phyloP scores from a whole-genome alignment of 2,888 invertebrate genomes.

The Polylopha cassiicola region DNA sequence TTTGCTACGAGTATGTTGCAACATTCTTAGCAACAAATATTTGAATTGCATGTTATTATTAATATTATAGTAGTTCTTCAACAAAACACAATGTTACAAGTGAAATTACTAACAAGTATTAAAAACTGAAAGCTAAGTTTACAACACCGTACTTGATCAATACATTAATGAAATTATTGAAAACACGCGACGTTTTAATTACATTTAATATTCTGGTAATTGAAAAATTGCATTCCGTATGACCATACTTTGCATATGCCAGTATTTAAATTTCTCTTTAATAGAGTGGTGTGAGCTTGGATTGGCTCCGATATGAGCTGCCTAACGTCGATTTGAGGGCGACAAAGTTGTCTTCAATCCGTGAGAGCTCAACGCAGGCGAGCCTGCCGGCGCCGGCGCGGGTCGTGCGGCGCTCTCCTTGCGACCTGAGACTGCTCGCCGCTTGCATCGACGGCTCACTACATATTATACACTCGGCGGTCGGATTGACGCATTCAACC shows the following conservation, averaged over 20 bases:
- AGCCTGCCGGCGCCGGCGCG: constrained; percentile 73
- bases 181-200: too few species aligned
- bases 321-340: constrained; percentile 79
- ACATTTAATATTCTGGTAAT: too few species aligned
- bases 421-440: constrained; percentile 85
- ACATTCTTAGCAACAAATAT: too few species aligned
- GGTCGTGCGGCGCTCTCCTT: constrained; percentile 56
- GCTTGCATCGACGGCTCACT: constrained; percentile 92
- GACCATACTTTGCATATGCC: background rate
- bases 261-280: background rate
- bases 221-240: too few species aligned
- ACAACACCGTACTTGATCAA: too few species aligned
- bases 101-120: too few species aligned
- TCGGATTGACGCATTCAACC: constrained; percentile 84
- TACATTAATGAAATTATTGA: too few species aligned
- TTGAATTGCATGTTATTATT: too few species aligned
- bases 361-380: constrained; percentile 74
- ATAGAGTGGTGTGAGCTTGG: constrained; percentile 66
- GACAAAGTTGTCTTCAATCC: constrained; percentile 54
- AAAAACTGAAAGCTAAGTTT: too few species aligned
- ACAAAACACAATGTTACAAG: too few species aligned
- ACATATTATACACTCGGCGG: constrained; percentile 85
- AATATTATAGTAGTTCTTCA: too few species aligned
- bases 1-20: too few species aligned
- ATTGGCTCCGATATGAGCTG: constrained; percentile 85